phyloP scores from a whole-genome alignment of 2,888 invertebrate species.

The Melanophora roralis region DNA sequence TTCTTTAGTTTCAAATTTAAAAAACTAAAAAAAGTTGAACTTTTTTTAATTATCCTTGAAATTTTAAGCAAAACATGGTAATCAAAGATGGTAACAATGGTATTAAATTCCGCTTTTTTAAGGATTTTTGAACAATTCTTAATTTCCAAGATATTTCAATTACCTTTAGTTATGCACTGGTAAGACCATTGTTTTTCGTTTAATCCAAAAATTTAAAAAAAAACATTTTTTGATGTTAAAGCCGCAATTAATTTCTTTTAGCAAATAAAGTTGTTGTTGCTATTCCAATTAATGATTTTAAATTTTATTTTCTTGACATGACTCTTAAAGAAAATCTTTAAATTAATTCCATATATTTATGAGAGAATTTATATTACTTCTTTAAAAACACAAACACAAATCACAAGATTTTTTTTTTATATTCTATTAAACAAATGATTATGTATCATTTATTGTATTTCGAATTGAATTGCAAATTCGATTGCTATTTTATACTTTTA shows the following conservation, averaged over 20 bases:
- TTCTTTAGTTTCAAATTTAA: too few species aligned
- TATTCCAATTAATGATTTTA: background rate
- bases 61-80: too few species aligned
- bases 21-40: too few species aligned
- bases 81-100: too few species aligned
- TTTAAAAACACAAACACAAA: conserved; percentile 23
- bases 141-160: conserved; percentile 18
- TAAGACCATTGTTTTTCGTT: background rate
- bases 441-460: background rate
- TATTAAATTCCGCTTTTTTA: too few species aligned
- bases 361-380: conserved; percentile 51
- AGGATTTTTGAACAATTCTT: background rate
- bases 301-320: conserved; percentile 10
- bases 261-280: background rate
- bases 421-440: background rate
- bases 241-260: background rate
- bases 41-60: too few species aligned
- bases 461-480: background rate
- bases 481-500: background rate
- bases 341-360: conserved; percentile 48
- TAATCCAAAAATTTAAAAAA: conserved; percentile 17
- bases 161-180: conserved; percentile 8
- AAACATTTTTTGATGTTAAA: background rate
- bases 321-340: conserved; percentile 14
- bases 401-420: background rate